Evolutionary conservation across 2,888 invertebrate genomes (phyloP).

Genomic region (Lepetodrilus schrolli): DNA sequence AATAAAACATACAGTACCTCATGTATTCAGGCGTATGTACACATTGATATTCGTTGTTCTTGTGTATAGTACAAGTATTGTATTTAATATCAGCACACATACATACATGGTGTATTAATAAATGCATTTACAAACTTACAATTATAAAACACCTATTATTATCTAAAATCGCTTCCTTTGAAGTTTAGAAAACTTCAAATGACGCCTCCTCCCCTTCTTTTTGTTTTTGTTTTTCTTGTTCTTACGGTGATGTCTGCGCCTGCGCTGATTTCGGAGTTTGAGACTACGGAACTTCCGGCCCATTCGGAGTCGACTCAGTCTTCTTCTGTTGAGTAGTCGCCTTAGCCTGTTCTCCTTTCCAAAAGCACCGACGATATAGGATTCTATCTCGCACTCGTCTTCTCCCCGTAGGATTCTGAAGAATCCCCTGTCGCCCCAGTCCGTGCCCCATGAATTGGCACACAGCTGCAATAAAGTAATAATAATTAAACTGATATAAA

Average conservation of each 20-base stretch:
- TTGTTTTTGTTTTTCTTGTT: neutral
- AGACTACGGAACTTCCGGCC: neutral
- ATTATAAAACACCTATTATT: neutral
- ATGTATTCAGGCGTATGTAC: no score
- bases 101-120: neutral
- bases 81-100: no score
- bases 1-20: no score
- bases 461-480: constrained; percentile 89
- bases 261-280: constrained; percentile 1
- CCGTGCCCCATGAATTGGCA: constrained; percentile 93
- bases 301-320: constrained; percentile 40
- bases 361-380: constrained; percentile 89
- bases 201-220: neutral
- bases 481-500: no score
- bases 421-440: constrained; percentile 94
- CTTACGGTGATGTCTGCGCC: neutral
- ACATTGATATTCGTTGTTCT: no score
- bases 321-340: constrained; percentile 35
- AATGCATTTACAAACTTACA: neutral
- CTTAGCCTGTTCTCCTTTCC: constrained; percentile 53
- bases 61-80: no score
- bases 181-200: neutral
- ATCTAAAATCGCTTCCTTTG: neutral
- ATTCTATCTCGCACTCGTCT: constrained; percentile 93
- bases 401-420: constrained; percentile 89